A percentile compares a stretch with the other conserved stretches of the same genome.
These are phyloP conservation scores for Aporophyla nigra DNA, from an alignment of 2,888 invertebrate genomes.

Conservation along the genomic window DNA sequence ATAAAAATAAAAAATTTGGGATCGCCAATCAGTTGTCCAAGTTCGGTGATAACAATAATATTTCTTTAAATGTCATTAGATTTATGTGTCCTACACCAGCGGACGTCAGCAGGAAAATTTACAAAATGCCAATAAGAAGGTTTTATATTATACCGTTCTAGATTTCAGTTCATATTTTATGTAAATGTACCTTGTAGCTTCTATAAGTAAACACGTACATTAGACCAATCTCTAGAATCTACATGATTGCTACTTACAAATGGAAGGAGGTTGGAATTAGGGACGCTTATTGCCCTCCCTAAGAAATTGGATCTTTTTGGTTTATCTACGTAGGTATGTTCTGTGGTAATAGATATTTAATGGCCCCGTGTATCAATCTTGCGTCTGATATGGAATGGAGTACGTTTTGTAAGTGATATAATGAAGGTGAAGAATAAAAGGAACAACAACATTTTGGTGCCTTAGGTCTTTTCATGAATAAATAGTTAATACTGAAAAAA, in stretches of 20 bases:
- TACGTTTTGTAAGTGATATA: conserved; percentile 7
- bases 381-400: not conserved
- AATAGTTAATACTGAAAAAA: not conserved
- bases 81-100: too few relatives aligned
- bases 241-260: conserved; percentile 47
- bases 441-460: not conserved
- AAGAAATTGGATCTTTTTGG: conserved; percentile 37
- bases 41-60: too few relatives aligned
- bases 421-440: not conserved
- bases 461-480: not conserved
- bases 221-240: conserved; percentile 19
- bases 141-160: conserved; percentile 1
- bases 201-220: conserved; percentile 5
- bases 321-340: not conserved
- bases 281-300: conserved; percentile 20
- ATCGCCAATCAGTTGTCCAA: not conserved
- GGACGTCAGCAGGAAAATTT: not conserved
- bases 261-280: conserved; percentile 29
- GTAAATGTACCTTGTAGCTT: not conserved
- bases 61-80: not conserved
- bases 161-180: conserved; percentile 9
- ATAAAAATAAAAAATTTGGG: not conserved
- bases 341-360: conserved; percentile 25
- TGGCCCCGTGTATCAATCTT: conserved; percentile 18
- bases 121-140: not conserved